These are phyloP conservation scores for Pseudopipra pipra DNA, from an alignment of 2,113 vertebrate genomes.

Conservation along the genomic window DNA sequence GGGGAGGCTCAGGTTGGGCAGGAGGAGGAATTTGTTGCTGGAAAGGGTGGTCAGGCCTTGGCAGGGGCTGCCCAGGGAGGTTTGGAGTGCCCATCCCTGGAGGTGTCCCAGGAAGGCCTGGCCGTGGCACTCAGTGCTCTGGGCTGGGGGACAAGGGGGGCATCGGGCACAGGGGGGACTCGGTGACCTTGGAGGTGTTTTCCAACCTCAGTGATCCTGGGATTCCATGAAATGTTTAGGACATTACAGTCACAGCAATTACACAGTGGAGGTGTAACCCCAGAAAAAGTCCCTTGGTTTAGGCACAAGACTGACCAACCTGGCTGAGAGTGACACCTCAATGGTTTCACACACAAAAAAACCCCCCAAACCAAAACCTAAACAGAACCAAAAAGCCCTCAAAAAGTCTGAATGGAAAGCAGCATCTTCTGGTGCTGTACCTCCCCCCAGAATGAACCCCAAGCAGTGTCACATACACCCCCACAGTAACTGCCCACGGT, in stretches of 20 bases:
- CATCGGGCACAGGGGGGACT: not conserved
- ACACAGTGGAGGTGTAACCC: no score
- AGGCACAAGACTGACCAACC: not conserved
- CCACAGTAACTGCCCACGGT: not conserved
- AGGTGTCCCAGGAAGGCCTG: not conserved
- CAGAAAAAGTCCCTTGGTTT: not conserved
- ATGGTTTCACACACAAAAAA: not conserved
- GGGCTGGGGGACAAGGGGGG: not conserved
- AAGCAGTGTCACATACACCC: not conserved
- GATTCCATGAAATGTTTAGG: not conserved
- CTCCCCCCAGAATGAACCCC: not conserved
- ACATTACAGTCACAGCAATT: not conserved
- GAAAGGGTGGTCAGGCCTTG: rapidly evolving
- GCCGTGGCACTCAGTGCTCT: not conserved
- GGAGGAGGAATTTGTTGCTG: no score
- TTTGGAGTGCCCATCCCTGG: not conserved
- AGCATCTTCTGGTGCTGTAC: not conserved
- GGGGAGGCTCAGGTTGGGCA: no score
- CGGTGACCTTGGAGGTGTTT: rapidly evolving
- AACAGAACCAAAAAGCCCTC: rapidly evolving
- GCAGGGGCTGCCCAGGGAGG: not conserved
- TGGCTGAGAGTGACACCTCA: not conserved
- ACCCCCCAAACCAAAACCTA: not conserved
- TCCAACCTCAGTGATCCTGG: not conserved
- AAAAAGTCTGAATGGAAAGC: not conserved